These are phyloP conservation scores for Petrocephalus schoutedeni DNA, from an alignment of 2,797 vertebrate genomes.

Conservation along the genomic window DNA sequence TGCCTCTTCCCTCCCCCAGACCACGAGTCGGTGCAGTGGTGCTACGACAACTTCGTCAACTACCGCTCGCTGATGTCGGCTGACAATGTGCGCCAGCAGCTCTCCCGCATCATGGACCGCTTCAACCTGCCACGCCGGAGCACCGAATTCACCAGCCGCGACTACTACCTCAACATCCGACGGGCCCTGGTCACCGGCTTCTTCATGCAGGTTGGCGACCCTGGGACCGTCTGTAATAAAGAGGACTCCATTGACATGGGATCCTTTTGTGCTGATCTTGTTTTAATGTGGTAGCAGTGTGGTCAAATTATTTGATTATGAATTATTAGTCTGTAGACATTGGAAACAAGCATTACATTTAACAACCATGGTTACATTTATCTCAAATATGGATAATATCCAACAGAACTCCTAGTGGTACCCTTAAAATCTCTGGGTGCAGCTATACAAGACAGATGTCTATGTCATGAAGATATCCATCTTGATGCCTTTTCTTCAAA, in stretches of 20 bases:
- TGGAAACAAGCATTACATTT: background rate
- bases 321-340: background rate
- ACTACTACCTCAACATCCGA: conserved; percentile 81
- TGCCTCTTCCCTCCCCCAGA: conserved; percentile 68
- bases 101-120: conserved; percentile 97
- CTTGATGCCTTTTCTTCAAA: background rate
- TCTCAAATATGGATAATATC: background rate
- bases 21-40: conserved; percentile 98
- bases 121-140: conserved; percentile 92
- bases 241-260: background rate
- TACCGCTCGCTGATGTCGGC: conserved; percentile 99
- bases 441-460: background rate
- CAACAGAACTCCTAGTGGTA: background rate
- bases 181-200: conserved; percentile 79
- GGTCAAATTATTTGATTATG: background rate
- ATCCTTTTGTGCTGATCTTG: background rate
- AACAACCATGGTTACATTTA: background rate
- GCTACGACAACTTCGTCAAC: conserved; percentile 99
- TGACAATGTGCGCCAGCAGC: conserved; percentile 96
- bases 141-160: conserved; percentile 88
- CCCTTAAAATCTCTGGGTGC: background rate
- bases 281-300: background rate
- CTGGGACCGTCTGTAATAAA: background rate
- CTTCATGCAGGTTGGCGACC: conserved; percentile 70
- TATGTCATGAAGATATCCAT: background rate